These are phyloP conservation scores for Psittacula cyanocephala DNA, from an alignment of 2,113 vertebrate genomes.

Conservation along the genomic window DNA sequence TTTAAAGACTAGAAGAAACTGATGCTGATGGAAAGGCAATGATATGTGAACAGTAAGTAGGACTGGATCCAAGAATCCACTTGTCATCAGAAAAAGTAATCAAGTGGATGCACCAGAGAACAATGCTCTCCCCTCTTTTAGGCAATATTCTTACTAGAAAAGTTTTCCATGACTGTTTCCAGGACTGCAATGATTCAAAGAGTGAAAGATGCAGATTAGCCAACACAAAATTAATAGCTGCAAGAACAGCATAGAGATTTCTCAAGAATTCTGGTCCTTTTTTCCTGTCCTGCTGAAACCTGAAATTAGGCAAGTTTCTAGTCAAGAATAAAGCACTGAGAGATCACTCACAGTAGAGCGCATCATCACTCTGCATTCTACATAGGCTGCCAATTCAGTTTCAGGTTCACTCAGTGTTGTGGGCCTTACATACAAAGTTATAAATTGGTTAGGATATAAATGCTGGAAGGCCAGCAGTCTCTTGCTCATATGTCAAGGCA, in stretches of 20 bases:
- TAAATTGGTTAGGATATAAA: not conserved
- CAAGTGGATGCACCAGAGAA: not conserved
- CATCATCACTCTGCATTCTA: not conserved
- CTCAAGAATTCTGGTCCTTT: not conserved
- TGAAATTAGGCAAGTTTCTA: not conserved
- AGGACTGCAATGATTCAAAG: not conserved
- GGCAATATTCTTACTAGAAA: not conserved
- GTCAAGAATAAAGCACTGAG: not conserved
- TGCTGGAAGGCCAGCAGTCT: not conserved
- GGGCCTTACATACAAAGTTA: not conserved
- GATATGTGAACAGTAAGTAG: not conserved
- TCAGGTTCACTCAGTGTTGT: not conserved
- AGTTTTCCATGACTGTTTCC: not conserved
- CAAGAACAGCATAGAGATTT: not conserved
- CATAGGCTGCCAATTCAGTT: not conserved
- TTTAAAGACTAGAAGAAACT: not conserved
- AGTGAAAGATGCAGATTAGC: not conserved
- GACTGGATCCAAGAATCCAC: not conserved
- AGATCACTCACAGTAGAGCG: not conserved
- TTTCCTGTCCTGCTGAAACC: not conserved
- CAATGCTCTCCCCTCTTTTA: not conserved
- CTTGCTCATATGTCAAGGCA: not conserved
- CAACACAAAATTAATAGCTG: not conserved
- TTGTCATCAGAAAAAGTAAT: constrained; percentile 7
- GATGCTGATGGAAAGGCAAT: not conserved